A percentile compares a stretch with the other conserved stretches of the same genome.
Evolutionary conservation across 1,140 invertebrate genomes (phyloP).

Genomic region (Metaphire vulgaris): DNA sequence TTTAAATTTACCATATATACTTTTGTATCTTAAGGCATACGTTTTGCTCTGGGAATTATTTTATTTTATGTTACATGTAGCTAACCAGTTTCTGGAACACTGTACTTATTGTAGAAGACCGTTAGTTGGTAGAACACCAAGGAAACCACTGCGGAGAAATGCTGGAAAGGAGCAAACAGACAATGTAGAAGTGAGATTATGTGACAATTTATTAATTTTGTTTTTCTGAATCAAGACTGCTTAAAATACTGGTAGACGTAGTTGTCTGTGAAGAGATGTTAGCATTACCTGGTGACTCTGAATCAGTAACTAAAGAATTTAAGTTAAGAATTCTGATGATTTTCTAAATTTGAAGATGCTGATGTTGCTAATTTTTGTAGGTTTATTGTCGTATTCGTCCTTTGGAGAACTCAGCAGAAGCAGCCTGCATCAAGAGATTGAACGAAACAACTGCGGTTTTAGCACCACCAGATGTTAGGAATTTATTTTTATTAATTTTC

Average conservation of each 20-base stretch:
- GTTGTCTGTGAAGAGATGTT: not conserved
- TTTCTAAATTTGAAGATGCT: not conserved
- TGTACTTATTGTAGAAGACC: too few relatives aligned
- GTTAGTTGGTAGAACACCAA: conserved; percentile 1
- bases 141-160: conserved; percentile 14
- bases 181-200: conserved; percentile 15
- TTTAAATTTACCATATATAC: too few relatives aligned
- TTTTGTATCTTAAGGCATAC: too few relatives aligned
- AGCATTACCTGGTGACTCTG: not conserved
- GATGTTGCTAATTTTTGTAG: conserved; percentile 3
- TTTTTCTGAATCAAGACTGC: not conserved
- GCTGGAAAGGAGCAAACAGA: conserved; percentile 13
- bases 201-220: not conserved
- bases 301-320: not conserved
- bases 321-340: not conserved
- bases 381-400: conserved; percentile 16
- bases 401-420: conserved; percentile 4
- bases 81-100: too few relatives aligned
- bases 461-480: not conserved
- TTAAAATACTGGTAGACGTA: not conserved
- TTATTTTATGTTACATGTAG: too few relatives aligned
- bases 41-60: too few relatives aligned
- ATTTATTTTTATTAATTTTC: not conserved
- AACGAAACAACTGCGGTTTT: not conserved
- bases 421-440: conserved; percentile 14